These are phyloP conservation scores for Brachypteracias leptosomus DNA, from an alignment of 2,113 vertebrate species.

Conservation along the genomic window DNA sequence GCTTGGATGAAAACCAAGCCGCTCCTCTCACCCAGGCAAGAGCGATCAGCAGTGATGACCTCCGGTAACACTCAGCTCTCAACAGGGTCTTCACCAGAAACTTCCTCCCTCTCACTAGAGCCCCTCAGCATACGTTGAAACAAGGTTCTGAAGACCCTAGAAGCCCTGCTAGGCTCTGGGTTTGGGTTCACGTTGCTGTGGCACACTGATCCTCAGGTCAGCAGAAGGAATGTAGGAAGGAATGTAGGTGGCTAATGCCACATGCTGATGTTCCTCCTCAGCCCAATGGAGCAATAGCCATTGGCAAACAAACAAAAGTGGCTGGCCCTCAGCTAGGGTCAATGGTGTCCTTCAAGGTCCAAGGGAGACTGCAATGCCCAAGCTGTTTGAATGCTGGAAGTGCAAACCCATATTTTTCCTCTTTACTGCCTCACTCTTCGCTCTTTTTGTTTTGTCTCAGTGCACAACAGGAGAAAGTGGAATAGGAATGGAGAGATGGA, in stretches of 20 bases:
- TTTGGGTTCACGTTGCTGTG: neutral
- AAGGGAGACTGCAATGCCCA: neutral
- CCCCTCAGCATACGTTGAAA: neutral
- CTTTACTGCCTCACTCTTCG: neutral
- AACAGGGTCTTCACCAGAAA: neutral
- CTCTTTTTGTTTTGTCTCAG: neutral
- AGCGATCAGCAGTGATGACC: neutral
- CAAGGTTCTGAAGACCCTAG: neutral
- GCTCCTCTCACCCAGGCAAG: neutral
- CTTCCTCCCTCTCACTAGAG: neutral
- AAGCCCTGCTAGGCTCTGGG: neutral
- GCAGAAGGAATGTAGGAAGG: neutral
- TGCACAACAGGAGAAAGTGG: neutral
- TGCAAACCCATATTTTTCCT: neutral
- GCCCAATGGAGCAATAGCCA: accelerated
- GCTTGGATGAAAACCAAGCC: neutral
- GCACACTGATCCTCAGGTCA: neutral
- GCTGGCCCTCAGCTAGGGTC: neutral
- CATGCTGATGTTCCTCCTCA: neutral
- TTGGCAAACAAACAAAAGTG: neutral
- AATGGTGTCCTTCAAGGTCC: neutral
- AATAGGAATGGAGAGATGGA: neutral
- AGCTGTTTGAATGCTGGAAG: neutral
- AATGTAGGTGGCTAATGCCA: neutral
- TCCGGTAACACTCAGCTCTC: neutral